These are phyloP conservation scores for Drosophila formosana DNA, from an alignment of 2,888 invertebrate species.

Conservation along the genomic window DNA sequence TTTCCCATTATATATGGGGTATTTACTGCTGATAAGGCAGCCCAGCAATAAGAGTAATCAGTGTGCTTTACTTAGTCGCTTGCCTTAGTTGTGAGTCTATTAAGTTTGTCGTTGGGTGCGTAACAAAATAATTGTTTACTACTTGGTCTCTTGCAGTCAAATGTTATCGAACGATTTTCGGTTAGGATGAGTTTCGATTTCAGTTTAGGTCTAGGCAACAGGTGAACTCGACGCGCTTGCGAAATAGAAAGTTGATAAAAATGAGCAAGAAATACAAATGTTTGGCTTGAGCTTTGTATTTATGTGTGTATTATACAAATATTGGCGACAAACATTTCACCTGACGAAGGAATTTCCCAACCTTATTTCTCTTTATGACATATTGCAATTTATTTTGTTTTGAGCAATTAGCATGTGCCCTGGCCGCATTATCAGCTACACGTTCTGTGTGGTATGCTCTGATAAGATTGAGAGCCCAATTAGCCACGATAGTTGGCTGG, in stretches of 20 bases:
- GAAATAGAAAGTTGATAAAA: conserved; percentile 68
- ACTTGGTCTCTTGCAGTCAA: background rate
- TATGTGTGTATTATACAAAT: conserved; percentile 8
- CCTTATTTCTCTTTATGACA: background rate
- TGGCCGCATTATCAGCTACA: conserved; percentile 32
- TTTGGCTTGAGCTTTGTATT: conserved; percentile 13
- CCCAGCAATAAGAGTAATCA: conserved; percentile 17
- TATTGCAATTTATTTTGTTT: background rate
- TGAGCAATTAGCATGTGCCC: conserved; percentile 23
- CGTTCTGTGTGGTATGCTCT: background rate
- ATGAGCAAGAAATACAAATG: background rate
- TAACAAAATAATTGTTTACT: background rate
- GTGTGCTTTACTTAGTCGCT: conserved; percentile 9
- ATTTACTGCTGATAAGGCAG: conserved; percentile 25
- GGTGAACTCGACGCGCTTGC: conserved; percentile 51
- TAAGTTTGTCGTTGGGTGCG: background rate
- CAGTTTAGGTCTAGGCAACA: conserved; percentile 44
- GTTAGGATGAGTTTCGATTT: conserved; percentile 23
- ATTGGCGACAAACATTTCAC: conserved; percentile 14
- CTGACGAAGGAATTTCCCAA: conserved; percentile 14
- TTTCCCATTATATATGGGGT: conserved; percentile 4
- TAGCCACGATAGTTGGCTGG: conserved; percentile 24
- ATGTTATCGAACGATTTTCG: background rate
- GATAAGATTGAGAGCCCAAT: conserved; percentile 53
- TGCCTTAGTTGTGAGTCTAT: background rate